Evolutionary conservation across 2,888 invertebrate species (phyloP).

Genomic region (Panopea generosa): DNA sequence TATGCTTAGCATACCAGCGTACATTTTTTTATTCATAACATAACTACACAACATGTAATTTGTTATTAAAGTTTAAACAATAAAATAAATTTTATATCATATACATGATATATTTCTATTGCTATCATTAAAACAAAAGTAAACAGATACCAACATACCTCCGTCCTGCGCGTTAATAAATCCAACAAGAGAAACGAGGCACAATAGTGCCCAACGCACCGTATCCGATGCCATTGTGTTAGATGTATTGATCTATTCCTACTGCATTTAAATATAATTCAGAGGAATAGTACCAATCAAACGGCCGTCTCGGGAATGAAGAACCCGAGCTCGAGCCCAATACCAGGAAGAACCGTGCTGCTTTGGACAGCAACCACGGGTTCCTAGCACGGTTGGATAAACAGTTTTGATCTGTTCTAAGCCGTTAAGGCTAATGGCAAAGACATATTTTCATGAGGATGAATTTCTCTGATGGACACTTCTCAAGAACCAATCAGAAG

Average conservation of each 20-base stretch:
- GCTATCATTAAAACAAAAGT: too few relatives aligned
- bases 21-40: too few relatives aligned
- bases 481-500: conserved; percentile 16
- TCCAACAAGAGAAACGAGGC: conserved; percentile 52
- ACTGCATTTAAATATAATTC: conserved; percentile 53
- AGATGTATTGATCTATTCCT: conserved; percentile 27
- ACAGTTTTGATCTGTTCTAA: conserved; percentile 22
- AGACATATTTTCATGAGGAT: neutral
- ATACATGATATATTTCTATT: too few relatives aligned
- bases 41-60: too few relatives aligned
- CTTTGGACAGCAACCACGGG: conserved; percentile 55
- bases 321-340: conserved; percentile 59
- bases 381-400: conserved; percentile 40
- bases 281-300: conserved; percentile 10
- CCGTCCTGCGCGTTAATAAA: conserved; percentile 40
- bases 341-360: conserved; percentile 61
- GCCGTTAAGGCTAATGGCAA: conserved; percentile 34
- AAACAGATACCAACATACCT: too few relatives aligned
- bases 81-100: too few relatives aligned
- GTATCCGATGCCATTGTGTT: conserved; percentile 60
- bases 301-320: conserved; percentile 44
- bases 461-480: conserved; percentile 40
- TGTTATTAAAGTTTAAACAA: too few relatives aligned
- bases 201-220: conserved; percentile 60
- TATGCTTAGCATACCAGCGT: too few relatives aligned